Base-by-base conservation (phyloP, 2,888 invertebrate genomes). In the Notodonta dromedarius region DNA sequence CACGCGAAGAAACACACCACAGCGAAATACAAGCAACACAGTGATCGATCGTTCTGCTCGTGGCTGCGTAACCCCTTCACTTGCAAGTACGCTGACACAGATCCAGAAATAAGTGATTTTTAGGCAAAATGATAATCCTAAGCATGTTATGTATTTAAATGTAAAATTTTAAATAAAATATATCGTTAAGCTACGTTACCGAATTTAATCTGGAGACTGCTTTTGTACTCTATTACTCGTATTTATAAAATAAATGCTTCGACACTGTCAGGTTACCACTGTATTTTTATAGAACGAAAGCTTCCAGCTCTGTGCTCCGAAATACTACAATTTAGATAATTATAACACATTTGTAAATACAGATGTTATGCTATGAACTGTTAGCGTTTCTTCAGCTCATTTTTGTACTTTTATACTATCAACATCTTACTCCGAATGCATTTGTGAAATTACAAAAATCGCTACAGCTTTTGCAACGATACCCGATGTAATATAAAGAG, bases 61-160 rank as follows among this genome's bases (percentile, higher is more conserved):
- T 96, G 96, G 96, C 91, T 96, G 67, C 90, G 96, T 78, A 96
- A 96, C 85, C 96, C 96, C 12, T 96, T 96, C 80, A 96, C 96
- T 52, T 96, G 96, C 92, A 96, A 96, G 86, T 96, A 96, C 86
- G 96, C 96, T 66, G 96, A 96, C 81, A 95, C 95, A 67, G 95
- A 95, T 82, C 95, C 95, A 64, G 95, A 95, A 91, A 94, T 95
- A 71, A 95, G 95, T 86, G 95, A 95, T 83, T 95, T 95, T 81
- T 94, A 90, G 87, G 69, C 67, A 66, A 65, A 76, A 66, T 54
- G 61, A 67, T 67, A 59, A 56, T 44, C 44, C 60, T 72, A 69
- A 70, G 64, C 59, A 67, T 73, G 68, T 69, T 75, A 69, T 82
- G 72, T 78, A 82, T 78, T 83, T 82, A 79, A 84, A 69, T 83